Base-by-base conservation (phyloP, 1,140 invertebrate species). In the Drosophila auraria region DNA sequence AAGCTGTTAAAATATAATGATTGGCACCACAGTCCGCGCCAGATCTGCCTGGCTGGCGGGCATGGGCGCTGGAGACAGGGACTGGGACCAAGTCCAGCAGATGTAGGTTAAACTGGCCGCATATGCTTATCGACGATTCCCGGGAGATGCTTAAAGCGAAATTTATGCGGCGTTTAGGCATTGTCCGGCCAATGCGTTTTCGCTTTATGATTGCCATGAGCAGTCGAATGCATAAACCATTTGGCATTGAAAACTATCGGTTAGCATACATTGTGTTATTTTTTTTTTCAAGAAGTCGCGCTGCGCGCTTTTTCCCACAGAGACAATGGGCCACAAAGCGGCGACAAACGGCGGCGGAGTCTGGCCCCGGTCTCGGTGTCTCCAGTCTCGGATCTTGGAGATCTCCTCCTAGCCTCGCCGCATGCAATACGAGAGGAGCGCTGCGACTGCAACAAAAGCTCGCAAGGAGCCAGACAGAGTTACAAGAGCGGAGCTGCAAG, bases 1-100 rank as follows among this genome's bases (percentile, higher is more conserved):
- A 90, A 90, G 86, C 86, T 90, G 86, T 90, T 90, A 90, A 90
- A 91, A 90, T 91, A 90, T 89, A 89, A 90, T 90, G 86, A 89
- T 89, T 89, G 86, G 82, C 81, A 86, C 82, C 69, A 81, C 44
- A 69, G 45, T 20, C 40, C 15, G 15, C 12, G 25, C 42, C 42
- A 45, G 38, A 25, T 56, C 53, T 14, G 53, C n/a, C 9, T 27
- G 15, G 2, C 57, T 60, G 50, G 59, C 36, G 59, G 53, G 69
- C 61, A 61, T 44, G 23, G 42, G 33, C 11, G 33, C 9, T 30
- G 27, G 27, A 30, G 27, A 23, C 45, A 47, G 25, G 42, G 42
- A 23, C 1, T 42, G 44, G 56, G 9, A 20, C 17, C 20, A 20
- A 40, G 14, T 50, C 62, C 38, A 33, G 15, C 58, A 75, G 64